Evolutionary conservation across 2,888 invertebrate species (phyloP).

Genomic region (Agonopterix alstromeriana): DNA sequence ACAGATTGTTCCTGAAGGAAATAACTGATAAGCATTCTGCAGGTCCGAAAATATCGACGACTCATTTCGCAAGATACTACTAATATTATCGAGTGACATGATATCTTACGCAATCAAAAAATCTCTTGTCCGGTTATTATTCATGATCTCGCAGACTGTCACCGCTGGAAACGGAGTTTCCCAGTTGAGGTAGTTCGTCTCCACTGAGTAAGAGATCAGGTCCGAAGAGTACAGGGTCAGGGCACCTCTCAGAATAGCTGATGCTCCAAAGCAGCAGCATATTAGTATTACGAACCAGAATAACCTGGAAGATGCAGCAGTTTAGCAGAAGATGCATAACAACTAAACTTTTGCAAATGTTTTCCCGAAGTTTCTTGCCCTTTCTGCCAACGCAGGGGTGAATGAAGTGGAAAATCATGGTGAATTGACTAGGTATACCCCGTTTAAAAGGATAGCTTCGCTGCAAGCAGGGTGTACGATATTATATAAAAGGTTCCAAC

Average conservation of each 20-base stretch:
- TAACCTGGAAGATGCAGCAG: constrained; percentile 45
- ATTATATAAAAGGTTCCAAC: no score
- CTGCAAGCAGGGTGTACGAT: no score
- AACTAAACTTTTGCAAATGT: no score
- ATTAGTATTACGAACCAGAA: constrained; percentile 72
- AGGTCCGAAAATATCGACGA: background rate
- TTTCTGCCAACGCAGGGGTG: no score
- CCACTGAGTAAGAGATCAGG: constrained; percentile 70
- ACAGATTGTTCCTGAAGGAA: constrained; percentile 33
- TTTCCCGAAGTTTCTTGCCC: no score
- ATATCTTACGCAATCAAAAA: constrained; percentile 37
- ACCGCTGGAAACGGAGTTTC: constrained; percentile 79
- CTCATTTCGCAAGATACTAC: background rate
- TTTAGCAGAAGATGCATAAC: no score
- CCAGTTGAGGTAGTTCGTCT: constrained; percentile 78
- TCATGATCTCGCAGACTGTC: constrained; percentile 72
- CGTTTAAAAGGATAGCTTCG: no score
- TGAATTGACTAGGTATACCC: no score
- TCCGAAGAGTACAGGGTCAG: constrained; percentile 59
- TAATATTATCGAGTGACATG: no score
- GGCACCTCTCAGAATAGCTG: constrained; percentile 45
- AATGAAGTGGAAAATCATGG: no score
- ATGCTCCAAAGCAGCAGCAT: constrained; percentile 39
- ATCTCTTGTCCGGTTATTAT: constrained; percentile 33
- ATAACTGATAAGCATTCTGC: background rate